These are phyloP conservation scores for Drosophila albomicans DNA, from an alignment of 1,140 invertebrate species.

Conservation along the genomic window DNA sequence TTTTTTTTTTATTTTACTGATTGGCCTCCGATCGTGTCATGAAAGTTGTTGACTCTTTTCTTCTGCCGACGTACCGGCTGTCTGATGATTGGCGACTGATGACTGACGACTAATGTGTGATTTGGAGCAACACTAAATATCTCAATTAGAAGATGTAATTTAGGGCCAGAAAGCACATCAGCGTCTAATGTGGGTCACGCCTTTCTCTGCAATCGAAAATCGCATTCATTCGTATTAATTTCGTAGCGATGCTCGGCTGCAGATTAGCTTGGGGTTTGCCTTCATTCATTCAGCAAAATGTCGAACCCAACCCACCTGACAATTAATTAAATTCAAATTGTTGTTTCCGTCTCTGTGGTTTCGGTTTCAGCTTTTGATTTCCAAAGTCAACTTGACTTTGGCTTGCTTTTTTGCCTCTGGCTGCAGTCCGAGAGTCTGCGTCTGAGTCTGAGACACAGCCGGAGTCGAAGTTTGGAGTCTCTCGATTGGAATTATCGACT, in stretches of 20 bases:
- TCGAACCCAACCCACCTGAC: conserved; percentile 69
- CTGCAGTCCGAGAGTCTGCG: conserved; percentile 24
- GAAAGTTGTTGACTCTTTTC: conserved; percentile 45
- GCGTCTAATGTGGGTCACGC: conserved; percentile 67
- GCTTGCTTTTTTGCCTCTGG: conserved; percentile 14
- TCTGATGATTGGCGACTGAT: background rate
- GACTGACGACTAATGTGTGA: conserved; percentile 44
- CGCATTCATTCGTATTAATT: conserved; percentile 55
- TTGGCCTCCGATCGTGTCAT: conserved; percentile 69
- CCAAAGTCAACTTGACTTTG: conserved; percentile 8
- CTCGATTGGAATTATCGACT: conserved; percentile 17
- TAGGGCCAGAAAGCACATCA: conserved; percentile 46
- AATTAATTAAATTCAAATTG: conserved; percentile 77
- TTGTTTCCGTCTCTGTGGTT: conserved; percentile 37
- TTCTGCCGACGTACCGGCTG: background rate
- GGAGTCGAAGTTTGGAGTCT: conserved; percentile 8
- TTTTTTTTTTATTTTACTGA: conserved; percentile 42
- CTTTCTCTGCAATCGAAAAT: conserved; percentile 65
- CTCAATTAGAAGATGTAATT: conserved; percentile 76
- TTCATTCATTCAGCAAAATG: conserved; percentile 66
- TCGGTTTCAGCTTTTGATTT: conserved; percentile 32
- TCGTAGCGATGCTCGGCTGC: conserved; percentile 54
- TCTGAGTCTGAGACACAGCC: background rate
- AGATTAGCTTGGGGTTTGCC: conserved; percentile 39
- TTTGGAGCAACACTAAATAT: conserved; percentile 81